phyloP scores from a whole-genome alignment of 2,797 vertebrate genomes.

The Enteromius paludinosus region DNA sequence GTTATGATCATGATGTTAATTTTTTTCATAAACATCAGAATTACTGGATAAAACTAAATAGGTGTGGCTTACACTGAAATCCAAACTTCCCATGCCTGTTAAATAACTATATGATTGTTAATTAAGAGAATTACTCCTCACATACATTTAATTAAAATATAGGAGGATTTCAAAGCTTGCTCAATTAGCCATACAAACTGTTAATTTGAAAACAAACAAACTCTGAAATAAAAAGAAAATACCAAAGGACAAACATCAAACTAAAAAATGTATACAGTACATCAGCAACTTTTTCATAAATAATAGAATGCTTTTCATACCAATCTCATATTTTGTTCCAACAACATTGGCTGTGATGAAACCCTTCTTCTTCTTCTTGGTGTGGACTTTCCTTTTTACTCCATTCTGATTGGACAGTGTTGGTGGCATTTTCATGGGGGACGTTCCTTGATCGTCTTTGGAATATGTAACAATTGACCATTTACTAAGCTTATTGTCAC shows the following conservation, averaged over 20 bases:
- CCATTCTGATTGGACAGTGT: slow-evolving; percentile 85
- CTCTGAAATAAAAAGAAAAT: not conserved
- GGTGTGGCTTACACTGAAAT: slow-evolving; percentile 35
- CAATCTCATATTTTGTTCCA: slow-evolving; percentile 98
- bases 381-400: slow-evolving; percentile 88
- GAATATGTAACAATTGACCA: not conserved
- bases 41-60: slow-evolving; percentile 18
- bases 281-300: not conserved
- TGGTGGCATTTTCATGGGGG: slow-evolving; percentile 83
- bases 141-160: not conserved
- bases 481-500: not conserved
- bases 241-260: too few relatives aligned
- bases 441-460: slow-evolving; percentile 80
- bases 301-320: slow-evolving; percentile 72
- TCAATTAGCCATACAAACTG: not conserved
- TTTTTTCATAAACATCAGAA: not conserved
- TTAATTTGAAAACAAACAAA: not conserved
- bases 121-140: not conserved
- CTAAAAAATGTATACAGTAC: too few relatives aligned
- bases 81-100: slow-evolving; percentile 21
- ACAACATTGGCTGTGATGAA: slow-evolving; percentile 89
- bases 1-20: not conserved
- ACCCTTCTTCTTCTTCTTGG: slow-evolving; percentile 93
- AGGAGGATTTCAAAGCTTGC: not conserved
- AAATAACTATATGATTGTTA: slow-evolving; percentile 38